These are phyloP conservation scores for Dione vanillae DNA, from an alignment of 2,888 invertebrate genomes.

Conservation along the genomic window DNA sequence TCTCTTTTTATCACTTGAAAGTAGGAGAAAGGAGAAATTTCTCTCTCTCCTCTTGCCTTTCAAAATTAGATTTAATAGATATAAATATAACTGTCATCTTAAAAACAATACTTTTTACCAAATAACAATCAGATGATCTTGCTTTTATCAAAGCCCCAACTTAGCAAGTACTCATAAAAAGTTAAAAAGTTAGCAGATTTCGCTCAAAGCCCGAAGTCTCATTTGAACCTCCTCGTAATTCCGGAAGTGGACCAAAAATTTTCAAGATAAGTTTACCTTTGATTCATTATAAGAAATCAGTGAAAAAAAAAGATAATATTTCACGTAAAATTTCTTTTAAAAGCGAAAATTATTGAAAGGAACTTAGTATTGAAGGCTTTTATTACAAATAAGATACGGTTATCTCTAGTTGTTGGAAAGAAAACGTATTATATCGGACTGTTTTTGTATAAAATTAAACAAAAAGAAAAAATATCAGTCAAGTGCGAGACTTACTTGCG, in stretches of 20 bases:
- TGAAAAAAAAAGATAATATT: background rate
- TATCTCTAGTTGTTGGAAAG: too few species aligned
- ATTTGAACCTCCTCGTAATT: slow-evolving; percentile 27
- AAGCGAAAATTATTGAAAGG: too few species aligned
- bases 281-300: slow-evolving; percentile 21
- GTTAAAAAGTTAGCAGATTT: slow-evolving; percentile 28
- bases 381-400: too few species aligned
- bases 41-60: too few species aligned
- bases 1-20: too few species aligned
- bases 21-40: too few species aligned
- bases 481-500: too few species aligned
- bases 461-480: too few species aligned
- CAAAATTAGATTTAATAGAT: background rate
- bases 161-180: slow-evolving; percentile 25
- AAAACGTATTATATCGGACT: too few species aligned
- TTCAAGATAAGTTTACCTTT: slow-evolving; percentile 30
- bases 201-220: slow-evolving; percentile 16
- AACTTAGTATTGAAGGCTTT: too few species aligned
- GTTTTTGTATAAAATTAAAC: too few species aligned
- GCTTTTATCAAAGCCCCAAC: slow-evolving; percentile 8
- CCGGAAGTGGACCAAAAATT: slow-evolving; percentile 33
- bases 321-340: background rate
- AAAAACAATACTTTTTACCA: background rate
- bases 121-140: slow-evolving; percentile 1
- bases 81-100: background rate